Conservation (phyloP, 2,888 invertebrate genomes). For the Sabatieria punctata region DNA sequence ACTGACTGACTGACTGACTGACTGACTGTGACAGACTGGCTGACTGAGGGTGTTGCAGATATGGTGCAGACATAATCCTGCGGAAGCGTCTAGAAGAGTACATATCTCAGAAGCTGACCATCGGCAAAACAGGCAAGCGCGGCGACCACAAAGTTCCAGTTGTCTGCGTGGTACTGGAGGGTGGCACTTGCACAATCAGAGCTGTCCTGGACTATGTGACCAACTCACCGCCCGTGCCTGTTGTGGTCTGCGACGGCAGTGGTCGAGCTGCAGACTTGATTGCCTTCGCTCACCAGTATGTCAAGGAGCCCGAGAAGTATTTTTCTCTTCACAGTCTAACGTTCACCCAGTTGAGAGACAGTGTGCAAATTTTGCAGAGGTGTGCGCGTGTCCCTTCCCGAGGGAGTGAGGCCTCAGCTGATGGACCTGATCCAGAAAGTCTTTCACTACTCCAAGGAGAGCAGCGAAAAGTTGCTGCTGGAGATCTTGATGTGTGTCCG, state of each 20-base stretch:
- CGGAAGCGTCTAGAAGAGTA: slow-evolving; percentile 84
- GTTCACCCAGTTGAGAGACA: too few relatives aligned
- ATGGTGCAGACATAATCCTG: slow-evolving; percentile 63
- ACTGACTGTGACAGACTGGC: too few relatives aligned
- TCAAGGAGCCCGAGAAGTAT: slow-evolving; percentile 16
- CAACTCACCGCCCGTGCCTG: slow-evolving; percentile 82
- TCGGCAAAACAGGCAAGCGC: slow-evolving; percentile 51
- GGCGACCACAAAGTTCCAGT: slow-evolving; percentile 59
- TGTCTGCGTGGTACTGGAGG: slow-evolving; percentile 90
- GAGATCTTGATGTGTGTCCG: slow-evolving; percentile 81
- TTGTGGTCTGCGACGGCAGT: slow-evolving; percentile 92
- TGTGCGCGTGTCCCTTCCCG: slow-evolving; percentile 50
- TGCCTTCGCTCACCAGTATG: slow-evolving; percentile 74
- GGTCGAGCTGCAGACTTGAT: slow-evolving; percentile 87
- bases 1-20: too few relatives aligned
- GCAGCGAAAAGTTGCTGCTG: slow-evolving; percentile 75
- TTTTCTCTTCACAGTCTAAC: too few relatives aligned
- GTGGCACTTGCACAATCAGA: slow-evolving; percentile 87
- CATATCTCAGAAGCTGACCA: slow-evolving; percentile 79
- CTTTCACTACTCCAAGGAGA: slow-evolving; percentile 68
- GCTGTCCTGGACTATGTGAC: slow-evolving; percentile 82
- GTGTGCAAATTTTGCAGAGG: too few relatives aligned
- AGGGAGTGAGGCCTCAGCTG: slow-evolving; percentile 76
- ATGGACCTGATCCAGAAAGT: slow-evolving; percentile 77
- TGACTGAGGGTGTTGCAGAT: too few relatives aligned